phyloP scores from a whole-genome alignment of 2,888 invertebrate species.

The Amblyjoppa proteus region DNA sequence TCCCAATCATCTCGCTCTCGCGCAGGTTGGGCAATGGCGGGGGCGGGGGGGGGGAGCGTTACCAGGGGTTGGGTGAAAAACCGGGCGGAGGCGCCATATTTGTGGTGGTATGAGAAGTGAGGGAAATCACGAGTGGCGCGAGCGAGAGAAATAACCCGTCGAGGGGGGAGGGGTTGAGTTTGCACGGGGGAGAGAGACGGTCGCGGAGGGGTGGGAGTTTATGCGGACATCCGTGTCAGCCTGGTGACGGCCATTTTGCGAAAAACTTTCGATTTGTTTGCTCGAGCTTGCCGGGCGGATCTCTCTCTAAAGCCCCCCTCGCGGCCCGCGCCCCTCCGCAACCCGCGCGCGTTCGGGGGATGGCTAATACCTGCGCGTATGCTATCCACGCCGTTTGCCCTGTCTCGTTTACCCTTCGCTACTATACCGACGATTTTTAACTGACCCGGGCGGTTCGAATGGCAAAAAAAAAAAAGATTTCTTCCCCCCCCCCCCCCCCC shows the following conservation, averaged over 20 bases:
- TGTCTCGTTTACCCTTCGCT: conserved; percentile 67
- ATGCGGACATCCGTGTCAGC: conserved; percentile 84
- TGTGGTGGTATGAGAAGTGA: conserved; percentile 83
- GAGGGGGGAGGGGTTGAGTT: conserved; percentile 67
- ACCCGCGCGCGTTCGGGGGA: conserved; percentile 75
- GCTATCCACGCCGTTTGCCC: conserved; percentile 69
- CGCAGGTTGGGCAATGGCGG: conserved; percentile 36
- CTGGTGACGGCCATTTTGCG: conserved; percentile 85
- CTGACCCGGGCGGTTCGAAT: conserved; percentile 16
- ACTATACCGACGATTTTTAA: conserved; percentile 52
- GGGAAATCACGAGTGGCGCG: conserved; percentile 84
- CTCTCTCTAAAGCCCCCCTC: conserved; percentile 46
- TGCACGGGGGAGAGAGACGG: conserved; percentile 66
- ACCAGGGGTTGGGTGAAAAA: conserved; percentile 80
- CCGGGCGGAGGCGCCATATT: conserved; percentile 84
- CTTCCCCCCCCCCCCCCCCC: background rate
- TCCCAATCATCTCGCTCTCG: conserved; percentile 48
- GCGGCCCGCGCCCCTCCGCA: conserved; percentile 42
- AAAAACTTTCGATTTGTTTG: conserved; percentile 84
- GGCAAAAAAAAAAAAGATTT: background rate
- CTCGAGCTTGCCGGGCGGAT: conserved; percentile 62
- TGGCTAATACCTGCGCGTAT: conserved; percentile 82
- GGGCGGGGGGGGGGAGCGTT: conserved; percentile 31
- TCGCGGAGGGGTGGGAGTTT: conserved; percentile 75
- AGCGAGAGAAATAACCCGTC: conserved; percentile 66